Base-by-base conservation (phyloP, 2,797 vertebrate species). In the Trematomus bernacchii region DNA sequence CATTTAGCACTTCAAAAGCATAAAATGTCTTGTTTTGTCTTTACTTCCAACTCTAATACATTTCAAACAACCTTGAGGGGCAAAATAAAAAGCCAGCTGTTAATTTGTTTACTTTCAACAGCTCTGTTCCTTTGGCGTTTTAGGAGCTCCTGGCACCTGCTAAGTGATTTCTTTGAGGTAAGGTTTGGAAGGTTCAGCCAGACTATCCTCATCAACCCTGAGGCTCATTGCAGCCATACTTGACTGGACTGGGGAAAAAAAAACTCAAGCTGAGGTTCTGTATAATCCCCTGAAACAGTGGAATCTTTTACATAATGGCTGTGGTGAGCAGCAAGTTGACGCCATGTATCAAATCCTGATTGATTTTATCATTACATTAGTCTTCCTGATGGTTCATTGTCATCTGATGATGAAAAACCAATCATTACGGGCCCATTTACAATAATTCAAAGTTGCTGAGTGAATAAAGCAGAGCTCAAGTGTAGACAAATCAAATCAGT, bases 21-120 rank as follows among this genome's bases (percentile, higher is more conserved):
- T 67, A 73, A 71, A 81, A 77, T 78, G 83, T 76, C 40, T 52
- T 77, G 73, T 58, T 63, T 82, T 81, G 44, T 63, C 48, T 60
- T 59, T 74, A 65, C 69, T 80, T 85, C 76, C 77, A 86, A 74
- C 66, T 78, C 46, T 76, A 66, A 67, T 60, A 27, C 82, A 87
- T 37, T 37, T 6, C 71, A 72, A 59, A 68, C 66, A 84, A 87
- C 85, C 62, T 68, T 55, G 33, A 65, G 64, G 27, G 68, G 64
- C 76, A 79, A 80, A 65, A 78, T 60, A 80, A 90, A 85, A 92
- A 74, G 80, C 84, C 84, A 88, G 76, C 66, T 73, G 77, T 79
- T 87, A 85, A 89, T 87, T 90, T 88, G 87, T 93, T 92, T 89
- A 89, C 81, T 82, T 92, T 90, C 82, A 86, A 73, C 91, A 84